Conservation (phyloP, 1,140 invertebrate genomes). For the Drosophila bipectinata region DNA sequence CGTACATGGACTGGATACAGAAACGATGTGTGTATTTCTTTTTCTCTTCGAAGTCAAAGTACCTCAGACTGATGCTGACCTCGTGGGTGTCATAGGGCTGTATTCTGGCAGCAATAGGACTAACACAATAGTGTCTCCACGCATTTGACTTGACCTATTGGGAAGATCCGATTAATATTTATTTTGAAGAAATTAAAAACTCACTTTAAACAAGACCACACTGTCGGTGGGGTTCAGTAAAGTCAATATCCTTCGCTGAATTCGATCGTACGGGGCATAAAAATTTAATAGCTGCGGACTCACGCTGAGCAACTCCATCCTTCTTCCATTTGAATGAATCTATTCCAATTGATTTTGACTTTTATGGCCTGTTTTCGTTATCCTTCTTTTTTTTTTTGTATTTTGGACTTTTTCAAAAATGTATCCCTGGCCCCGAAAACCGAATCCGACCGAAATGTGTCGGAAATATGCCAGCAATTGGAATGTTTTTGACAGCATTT, state of each 20-base stretch:
- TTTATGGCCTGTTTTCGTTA: constrained; percentile 2
- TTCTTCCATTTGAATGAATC: background rate
- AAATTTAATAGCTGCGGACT: constrained; percentile 44
- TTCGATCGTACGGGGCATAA: constrained; percentile 51
- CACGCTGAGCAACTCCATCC: constrained; percentile 29
- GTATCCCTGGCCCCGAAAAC: background rate
- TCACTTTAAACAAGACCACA: constrained; percentile 46
- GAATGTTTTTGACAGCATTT: constrained; percentile 60
- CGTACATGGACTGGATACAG: constrained; percentile 12
- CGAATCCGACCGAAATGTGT: constrained; percentile 37
- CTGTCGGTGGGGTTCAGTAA: constrained; percentile 37
- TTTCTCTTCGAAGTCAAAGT: constrained; percentile 18
- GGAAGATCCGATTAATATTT: background rate
- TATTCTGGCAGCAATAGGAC: constrained; percentile 27
- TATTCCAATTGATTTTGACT: constrained; percentile 39
- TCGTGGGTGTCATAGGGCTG: constrained; percentile 35
- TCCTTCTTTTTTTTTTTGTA: background rate
- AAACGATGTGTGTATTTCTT: constrained; percentile 32
- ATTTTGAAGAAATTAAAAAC: background rate
- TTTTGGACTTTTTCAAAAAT: background rate
- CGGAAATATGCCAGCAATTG: constrained; percentile 50
- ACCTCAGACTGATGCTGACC: constrained; percentile 17
- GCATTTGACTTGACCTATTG: constrained; percentile 33
- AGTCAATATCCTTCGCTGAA: constrained; percentile 41
- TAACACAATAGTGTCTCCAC: constrained; percentile 15